Conservation (phyloP, 2,888 invertebrate genomes). For the Dynastes maya region DNA sequence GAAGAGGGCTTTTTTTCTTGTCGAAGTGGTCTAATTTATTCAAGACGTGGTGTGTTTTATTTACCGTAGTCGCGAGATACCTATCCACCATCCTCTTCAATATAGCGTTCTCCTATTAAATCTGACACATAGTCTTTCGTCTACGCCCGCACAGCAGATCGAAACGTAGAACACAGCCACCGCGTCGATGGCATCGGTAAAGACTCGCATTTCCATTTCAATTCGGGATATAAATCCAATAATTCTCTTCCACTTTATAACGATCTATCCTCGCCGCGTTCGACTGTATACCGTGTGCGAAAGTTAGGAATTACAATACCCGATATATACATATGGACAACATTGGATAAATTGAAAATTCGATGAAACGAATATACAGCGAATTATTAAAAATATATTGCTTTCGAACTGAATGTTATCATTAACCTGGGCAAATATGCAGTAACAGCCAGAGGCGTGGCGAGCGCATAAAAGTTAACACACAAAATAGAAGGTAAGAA, state of each 20-base stretch:
- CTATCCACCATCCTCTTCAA: not conserved
- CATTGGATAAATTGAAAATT: no score
- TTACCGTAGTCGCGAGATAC: not conserved
- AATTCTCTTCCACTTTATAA: slow-evolving; percentile 35
- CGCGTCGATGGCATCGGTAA: not conserved
- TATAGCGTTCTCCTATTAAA: slow-evolving; percentile 17
- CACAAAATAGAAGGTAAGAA: no score
- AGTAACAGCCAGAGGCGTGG: no score
- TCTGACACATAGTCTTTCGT: slow-evolving; percentile 35
- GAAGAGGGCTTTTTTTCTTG: not conserved
- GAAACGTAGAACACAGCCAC: not conserved
- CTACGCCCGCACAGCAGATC: not conserved
- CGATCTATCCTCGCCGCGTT: not conserved
- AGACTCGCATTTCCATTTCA: slow-evolving; percentile 26
- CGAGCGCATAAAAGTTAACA: no score
- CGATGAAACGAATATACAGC: no score
- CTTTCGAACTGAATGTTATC: no score
- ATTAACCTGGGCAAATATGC: no score
- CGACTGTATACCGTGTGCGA: no score
- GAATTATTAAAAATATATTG: no score
- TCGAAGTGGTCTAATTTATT: slow-evolving; percentile 17
- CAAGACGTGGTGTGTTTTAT: slow-evolving; percentile 2
- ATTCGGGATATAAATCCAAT: slow-evolving; percentile 34
- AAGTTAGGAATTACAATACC: no score
- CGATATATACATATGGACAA: no score